Base-by-base conservation (phyloP, 1,140 invertebrate species). In the Pseudoatta argentina region DNA sequence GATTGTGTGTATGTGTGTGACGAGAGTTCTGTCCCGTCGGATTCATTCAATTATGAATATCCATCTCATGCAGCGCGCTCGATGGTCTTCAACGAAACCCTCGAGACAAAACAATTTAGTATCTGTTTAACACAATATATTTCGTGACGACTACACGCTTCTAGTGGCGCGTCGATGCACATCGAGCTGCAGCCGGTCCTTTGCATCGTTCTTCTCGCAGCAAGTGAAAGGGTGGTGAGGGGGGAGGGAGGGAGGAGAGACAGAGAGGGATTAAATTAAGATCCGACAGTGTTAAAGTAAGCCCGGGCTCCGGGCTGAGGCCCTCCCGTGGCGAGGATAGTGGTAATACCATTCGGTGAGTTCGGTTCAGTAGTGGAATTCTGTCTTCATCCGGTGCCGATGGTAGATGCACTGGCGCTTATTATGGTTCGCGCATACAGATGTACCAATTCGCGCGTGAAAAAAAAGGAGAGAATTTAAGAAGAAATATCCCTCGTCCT, bases 211-310 rank as follows among this genome's bases (percentile, higher is more conserved):
- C 21, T 24, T 44, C 21, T 24, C 48, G 16, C 44, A 55, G 30
- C 0, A 30, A 72, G 55, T 66, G 78, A 66, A 61, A 30, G 34
- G 48, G 8, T 34, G 44, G 34, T 10, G 55, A 30, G 34, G 16
- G 34, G n/a, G 5, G 51, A 12, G n/a, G 5, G 30, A 12, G 12
- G 3, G 12, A 3, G 12, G 7, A n/a, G 14, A 16, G 18, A 7
- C 53, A 59, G 61, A 39, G 21, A 63, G 14, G 87, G 69, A 91
- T 91, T 91, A 91, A 91, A 91, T 91, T 91, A 91, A 89, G 87
- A 89, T 86, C 90, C 83, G 64, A 90, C 88, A 89, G 88, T 90
- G 91, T 78, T 90, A 91, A 91, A 90, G 87, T 91, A 91, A 91
- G 59, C 77, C 86, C 59, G 88, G 27, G 18, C 53, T 51, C 53